A percentile compares a stretch with the other conserved stretches of the same genome.
phyloP scores from a whole-genome alignment of 2,797 vertebrate genomes.

The Poecilia gillii region DNA sequence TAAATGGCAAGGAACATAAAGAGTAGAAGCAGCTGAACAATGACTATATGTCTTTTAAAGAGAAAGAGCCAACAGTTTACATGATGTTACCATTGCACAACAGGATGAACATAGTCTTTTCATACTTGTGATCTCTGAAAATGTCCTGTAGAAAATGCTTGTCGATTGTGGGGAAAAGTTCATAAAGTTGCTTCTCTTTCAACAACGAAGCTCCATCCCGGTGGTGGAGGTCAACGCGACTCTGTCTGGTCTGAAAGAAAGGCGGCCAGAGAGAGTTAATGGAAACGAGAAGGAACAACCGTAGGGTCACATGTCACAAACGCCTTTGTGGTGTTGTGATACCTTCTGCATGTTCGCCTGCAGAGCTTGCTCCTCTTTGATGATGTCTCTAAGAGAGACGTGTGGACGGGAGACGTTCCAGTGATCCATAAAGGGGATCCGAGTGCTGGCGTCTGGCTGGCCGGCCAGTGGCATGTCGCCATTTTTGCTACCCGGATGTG shows the following conservation, averaged over 20 bases:
- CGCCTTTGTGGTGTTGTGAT: constrained; percentile 16
- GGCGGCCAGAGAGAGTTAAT: not conserved
- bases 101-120: not conserved
- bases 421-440: constrained; percentile 88
- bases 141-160: constrained; percentile 91
- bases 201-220: constrained; percentile 88
- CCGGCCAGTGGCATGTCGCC: constrained; percentile 25
- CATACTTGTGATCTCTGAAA: constrained; percentile 94
- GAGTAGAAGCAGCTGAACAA: not conserved
- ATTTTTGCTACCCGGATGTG: constrained; percentile 39
- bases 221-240: constrained; percentile 72
- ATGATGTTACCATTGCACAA: not conserved
- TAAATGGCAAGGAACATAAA: not conserved
- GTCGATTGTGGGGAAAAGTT: constrained; percentile 91
- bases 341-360: constrained; percentile 90
- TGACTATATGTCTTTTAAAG: not conserved
- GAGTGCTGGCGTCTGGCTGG: constrained; percentile 61
- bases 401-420: constrained; percentile 87
- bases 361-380: constrained; percentile 92
- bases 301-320: not conserved
- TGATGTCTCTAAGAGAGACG: constrained; percentile 93
- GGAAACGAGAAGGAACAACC: not conserved
- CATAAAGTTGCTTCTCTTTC: constrained; percentile 91
- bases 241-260: constrained; percentile 68
- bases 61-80: not conserved